Base-by-base conservation (phyloP, 2,888 invertebrate species). In the Drosophila barbarae region DNA sequence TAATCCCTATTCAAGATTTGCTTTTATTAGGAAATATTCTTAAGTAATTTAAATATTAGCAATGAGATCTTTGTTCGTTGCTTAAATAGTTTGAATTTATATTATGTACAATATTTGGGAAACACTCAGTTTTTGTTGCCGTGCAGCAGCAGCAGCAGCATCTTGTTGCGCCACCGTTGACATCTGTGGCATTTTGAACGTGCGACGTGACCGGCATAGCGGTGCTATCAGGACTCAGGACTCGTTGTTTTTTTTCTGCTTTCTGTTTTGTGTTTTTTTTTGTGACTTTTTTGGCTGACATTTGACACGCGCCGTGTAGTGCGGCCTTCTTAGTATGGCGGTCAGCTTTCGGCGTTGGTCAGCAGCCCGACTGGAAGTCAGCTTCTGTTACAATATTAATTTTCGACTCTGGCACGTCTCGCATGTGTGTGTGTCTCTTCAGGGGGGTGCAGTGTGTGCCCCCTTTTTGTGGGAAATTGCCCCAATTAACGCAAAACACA, bases 101-200 rank as follows among this genome's bases (percentile, higher is more conserved):
- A 30, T 30, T 0, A 5, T 10, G 0, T 9, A 5, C 1, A 10
- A 12, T n/a, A 23, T 15, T 4, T 10, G 6, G 5, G 12, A 0
- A 1, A 23, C 10, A n/a, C 1, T 6, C 1, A 7, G 6, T 28
- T 35, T 59, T 30, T 39, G 3, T 36, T 15, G 15, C 60, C 28
- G 59, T 55, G 67, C 9, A 15, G 2, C n/a, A 58, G 39, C n/a
- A 58, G 39, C 71, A 58, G 39, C 71, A 58, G 36, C 71, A 55
- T 52, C 59, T 84, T 73, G 84, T 81, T 76, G 82, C 84, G 81
- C 65, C 81, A 71, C 81, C 84, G 83, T 82, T 83, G 86, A 83
- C 83, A 83, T 83, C 86, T 83, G 82, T 84, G 86, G 85, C 77
- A 84, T 86, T 84, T 83, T 85, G 76, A 82, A 84, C 86, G 84